These are phyloP conservation scores for Drosophila rhopaloa DNA, from an alignment of 1,140 invertebrate species.

Conservation along the genomic window DNA sequence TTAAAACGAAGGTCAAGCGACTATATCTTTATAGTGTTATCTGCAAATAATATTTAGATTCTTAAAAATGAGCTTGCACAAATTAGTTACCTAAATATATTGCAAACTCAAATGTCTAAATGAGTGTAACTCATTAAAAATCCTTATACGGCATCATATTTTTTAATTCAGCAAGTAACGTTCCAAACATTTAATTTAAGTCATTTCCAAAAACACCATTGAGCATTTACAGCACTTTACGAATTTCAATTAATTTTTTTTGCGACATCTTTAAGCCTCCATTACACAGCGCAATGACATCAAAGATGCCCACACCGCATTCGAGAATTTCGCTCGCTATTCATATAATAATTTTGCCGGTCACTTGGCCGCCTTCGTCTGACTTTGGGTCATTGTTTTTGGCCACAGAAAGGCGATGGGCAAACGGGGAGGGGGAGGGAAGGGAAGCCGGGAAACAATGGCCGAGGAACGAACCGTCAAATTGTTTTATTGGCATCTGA, in stretches of 20 bases:
- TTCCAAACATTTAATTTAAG: not conserved
- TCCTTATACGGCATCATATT: too few species aligned
- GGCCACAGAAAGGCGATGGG: not conserved
- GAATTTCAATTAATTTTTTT: not conserved
- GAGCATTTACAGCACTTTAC: not conserved
- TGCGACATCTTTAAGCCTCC: not conserved
- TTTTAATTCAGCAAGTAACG: too few species aligned
- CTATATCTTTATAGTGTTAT: too few species aligned
- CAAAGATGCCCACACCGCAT: slow-evolving; percentile 1
- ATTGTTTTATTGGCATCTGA: slow-evolving; percentile 79
- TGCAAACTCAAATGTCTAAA: too few species aligned
- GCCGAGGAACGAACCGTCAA: slow-evolving; percentile 57
- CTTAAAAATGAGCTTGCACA: too few species aligned
- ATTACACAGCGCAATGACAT: not conserved
- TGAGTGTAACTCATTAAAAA: too few species aligned
- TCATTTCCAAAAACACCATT: not conserved
- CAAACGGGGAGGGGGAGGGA: too few species aligned
- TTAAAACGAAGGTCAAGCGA: too few species aligned
- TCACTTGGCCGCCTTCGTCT: slow-evolving; percentile 6
- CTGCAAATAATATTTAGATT: too few species aligned
- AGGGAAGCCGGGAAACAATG: slow-evolving; percentile 34
- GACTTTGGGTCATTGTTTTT: slow-evolving; percentile 11
- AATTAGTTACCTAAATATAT: too few species aligned
- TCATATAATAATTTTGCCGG: slow-evolving; percentile 12
- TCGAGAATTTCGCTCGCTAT: not conserved